Base-by-base conservation (phyloP, 2,888 invertebrate genomes). In the Drosophila subquinaria region DNA sequence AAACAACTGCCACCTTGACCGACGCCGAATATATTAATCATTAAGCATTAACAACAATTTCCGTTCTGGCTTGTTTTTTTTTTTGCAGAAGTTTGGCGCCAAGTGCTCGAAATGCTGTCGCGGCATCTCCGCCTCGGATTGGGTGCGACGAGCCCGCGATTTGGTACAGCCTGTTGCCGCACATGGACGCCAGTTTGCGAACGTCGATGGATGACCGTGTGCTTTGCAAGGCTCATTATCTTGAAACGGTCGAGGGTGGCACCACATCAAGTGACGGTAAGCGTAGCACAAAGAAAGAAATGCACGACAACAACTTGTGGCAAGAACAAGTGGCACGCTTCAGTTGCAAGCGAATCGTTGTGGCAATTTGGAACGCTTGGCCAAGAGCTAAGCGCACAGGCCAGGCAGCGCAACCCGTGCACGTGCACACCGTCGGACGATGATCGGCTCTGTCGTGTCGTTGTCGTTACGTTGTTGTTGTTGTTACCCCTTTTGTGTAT, bases 61-160 rank as follows among this genome's bases (percentile, higher is more conserved):
- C 89, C 84, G 83, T 64, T 78, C 50, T 56, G 33, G 35, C 51
- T 45, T 63, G 38, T 47, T 40, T 33, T 38, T 36, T 51, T 73
- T 85, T 81, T 94, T 94, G 69, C 94, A 99, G 99, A 95, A 97
- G 97, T 91, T 99, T 98, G 98, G 98, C 72, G 97, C 98, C 64
- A 98, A 98, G 94, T 99, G 99, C 93, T 97, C 98, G 56, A 98
- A 98, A 93, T 99, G 99, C 93, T 96, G 96, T 85, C 95, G 99
- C 60, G 96, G 96, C 84, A 98, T 99, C 91, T 97, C 97, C 17
- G 96, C 98, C 17, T 97, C 97, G 48, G 99, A 99, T 94, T 99
- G 99, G 99, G 99, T 99, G 90, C 95, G 99, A 74, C 96, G 98
- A 91, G 99, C 99, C 38, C 94, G 97, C 59, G 97, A 97, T 91